Conservation (phyloP, 2,888 invertebrate species). For the Timandra comae region DNA sequence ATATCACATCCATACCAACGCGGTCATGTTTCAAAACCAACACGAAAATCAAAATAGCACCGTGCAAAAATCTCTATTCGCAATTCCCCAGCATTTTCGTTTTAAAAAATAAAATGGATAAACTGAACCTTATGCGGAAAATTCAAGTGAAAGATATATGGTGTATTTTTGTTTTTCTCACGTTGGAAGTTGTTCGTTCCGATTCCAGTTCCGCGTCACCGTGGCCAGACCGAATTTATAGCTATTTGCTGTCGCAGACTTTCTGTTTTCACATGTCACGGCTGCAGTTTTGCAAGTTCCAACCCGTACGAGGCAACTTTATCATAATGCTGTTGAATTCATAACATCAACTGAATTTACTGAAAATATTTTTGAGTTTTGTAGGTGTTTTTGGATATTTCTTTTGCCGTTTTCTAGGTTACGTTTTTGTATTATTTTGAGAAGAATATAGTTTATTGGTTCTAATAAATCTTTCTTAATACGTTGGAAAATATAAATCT, state of each 20-base stretch:
- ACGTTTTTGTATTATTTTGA: too few species aligned
- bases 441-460: too few species aligned
- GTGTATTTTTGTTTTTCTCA: constrained; percentile 64
- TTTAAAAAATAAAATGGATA: constrained; percentile 27
- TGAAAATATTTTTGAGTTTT: too few species aligned
- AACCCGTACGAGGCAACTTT: constrained; percentile 16
- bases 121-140: constrained; percentile 40
- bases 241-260: constrained; percentile 59
- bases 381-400: too few species aligned
- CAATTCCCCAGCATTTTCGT: constrained; percentile 13
- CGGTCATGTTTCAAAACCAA: neutral
- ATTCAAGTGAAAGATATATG: constrained; percentile 62
- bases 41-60: constrained; percentile 2
- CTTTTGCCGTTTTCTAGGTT: too few species aligned
- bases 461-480: too few species aligned
- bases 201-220: constrained; percentile 64
- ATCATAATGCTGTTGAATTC: constrained; percentile 15
- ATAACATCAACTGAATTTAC: constrained; percentile 5
- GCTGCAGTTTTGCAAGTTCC: constrained; percentile 42
- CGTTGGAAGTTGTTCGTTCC: constrained; percentile 47
- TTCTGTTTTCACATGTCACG: constrained; percentile 61
- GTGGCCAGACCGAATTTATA: constrained; percentile 62
- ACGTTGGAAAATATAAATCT: too few species aligned
- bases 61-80: constrained; percentile 10
- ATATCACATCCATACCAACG: neutral